phyloP scores from a whole-genome alignment of 2,113 vertebrate genomes.

The Calonectris borealis region DNA sequence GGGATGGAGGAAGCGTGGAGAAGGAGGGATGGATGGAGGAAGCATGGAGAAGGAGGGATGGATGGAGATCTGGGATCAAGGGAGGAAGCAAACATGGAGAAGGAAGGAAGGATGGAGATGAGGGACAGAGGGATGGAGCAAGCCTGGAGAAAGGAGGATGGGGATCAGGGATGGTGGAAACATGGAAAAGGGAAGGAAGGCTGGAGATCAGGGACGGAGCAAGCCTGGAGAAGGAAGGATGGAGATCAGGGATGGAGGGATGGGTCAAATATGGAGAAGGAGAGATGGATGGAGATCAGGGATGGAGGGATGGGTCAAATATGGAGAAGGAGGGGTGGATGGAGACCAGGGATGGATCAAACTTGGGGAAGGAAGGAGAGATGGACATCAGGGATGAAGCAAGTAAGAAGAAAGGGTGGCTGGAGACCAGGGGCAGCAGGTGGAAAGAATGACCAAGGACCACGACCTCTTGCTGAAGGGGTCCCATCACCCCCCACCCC shows the following conservation, averaged over 20 bases:
- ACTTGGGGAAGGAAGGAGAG: background rate
- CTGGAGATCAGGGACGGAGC: no score
- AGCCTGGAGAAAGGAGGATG: background rate
- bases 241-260: background rate
- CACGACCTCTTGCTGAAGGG: background rate
- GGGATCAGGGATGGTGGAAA: no score
- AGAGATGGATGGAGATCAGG: background rate
- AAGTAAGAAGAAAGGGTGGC: background rate
- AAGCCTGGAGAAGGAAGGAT: accelerated
- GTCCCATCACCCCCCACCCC: no score
- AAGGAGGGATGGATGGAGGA: background rate
- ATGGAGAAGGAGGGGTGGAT: background rate
- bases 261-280: background rate
- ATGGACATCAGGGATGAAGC: background rate
- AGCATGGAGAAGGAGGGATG: background rate
- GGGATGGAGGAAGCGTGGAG: background rate
- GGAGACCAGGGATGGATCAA: no score
- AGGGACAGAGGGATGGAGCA: no score
- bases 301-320: no score
- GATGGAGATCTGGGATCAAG: background rate
- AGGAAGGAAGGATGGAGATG: background rate
- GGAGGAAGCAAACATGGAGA: background rate
- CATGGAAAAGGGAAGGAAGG: background rate
- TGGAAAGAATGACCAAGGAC: background rate
- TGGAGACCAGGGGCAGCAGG: no score